Percentiles rank a stretch among this genome's conserved stretches.
Conservation (phyloP, 2,888 invertebrate species). For the Macrophya alboannulata region DNA sequence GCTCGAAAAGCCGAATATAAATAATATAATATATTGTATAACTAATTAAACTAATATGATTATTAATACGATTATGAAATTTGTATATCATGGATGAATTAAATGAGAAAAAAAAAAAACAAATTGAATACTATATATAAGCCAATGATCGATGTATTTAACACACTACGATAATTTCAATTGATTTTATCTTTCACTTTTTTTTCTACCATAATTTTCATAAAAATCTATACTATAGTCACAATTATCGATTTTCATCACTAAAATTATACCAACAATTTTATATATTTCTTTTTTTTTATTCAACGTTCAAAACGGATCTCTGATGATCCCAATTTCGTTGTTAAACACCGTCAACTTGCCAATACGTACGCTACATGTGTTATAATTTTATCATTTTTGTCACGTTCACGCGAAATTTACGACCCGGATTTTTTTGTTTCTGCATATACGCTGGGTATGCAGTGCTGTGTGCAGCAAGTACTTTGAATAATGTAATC, state of each 20-base stretch:
- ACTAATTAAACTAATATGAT: conserved; percentile 76
- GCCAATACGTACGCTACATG: background rate
- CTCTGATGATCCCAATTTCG: conserved; percentile 5
- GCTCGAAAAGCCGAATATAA: conserved; percentile 52
- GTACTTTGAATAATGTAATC: background rate
- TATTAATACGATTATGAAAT: conserved; percentile 77
- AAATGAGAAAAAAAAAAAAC: conserved; percentile 64
- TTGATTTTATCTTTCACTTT: conserved; percentile 1
- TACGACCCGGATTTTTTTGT: background rate
- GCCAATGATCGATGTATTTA: background rate
- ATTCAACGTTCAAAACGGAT: background rate
- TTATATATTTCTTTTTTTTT: too few species aligned
- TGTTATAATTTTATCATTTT: background rate
- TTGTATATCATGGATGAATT: conserved; percentile 79
- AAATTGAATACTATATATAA: conserved; percentile 37
- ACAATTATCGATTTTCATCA: background rate
- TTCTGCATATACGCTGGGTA: background rate
- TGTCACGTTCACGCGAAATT: background rate
- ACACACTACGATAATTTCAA: background rate
- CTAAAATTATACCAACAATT: background rate
- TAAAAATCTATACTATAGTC: background rate
- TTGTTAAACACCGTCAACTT: background rate
- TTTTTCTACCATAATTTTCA: background rate
- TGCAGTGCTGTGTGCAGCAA: background rate
- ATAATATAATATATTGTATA: conserved; percentile 66